Conservation (phyloP, 2,797 vertebrate genomes). For the Falco naumanni region DNA sequence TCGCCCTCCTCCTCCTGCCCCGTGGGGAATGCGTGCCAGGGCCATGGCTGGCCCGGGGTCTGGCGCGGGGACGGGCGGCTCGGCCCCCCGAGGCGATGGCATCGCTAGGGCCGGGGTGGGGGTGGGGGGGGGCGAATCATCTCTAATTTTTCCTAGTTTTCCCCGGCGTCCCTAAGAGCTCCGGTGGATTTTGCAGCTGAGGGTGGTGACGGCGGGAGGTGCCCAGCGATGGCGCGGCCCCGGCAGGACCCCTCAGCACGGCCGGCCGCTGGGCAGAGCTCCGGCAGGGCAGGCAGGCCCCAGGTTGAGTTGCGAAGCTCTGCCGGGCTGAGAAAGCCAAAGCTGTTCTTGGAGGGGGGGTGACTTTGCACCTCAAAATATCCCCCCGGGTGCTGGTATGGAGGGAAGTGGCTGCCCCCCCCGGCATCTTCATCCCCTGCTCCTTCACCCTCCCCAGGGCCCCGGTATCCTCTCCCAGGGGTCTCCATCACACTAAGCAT, state of each 20-base stretch:
- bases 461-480: background rate
- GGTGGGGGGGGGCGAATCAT: background rate
- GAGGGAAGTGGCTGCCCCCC: background rate
- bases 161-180: background rate
- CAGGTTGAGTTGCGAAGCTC: background rate
- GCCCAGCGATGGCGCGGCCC: background rate
- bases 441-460: background rate
- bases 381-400: fast-evolving
- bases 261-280: background rate
- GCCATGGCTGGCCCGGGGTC: background rate
- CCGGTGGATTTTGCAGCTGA: background rate
- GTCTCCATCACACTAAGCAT: background rate
- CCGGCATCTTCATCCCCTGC: background rate
- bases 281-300: background rate
- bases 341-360: fast-evolving
- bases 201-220: slow-evolving; percentile 31
- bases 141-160: background rate
- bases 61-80: background rate
- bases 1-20: slow-evolving; percentile 32
- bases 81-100: background rate
- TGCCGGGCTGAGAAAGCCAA: background rate
- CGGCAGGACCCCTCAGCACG: background rate
- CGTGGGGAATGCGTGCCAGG: background rate
- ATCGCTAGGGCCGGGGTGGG: background rate
- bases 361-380: background rate